phyloP scores from a whole-genome alignment of 2,113 vertebrate genomes.

The Eonycteris spelaea region DNA sequence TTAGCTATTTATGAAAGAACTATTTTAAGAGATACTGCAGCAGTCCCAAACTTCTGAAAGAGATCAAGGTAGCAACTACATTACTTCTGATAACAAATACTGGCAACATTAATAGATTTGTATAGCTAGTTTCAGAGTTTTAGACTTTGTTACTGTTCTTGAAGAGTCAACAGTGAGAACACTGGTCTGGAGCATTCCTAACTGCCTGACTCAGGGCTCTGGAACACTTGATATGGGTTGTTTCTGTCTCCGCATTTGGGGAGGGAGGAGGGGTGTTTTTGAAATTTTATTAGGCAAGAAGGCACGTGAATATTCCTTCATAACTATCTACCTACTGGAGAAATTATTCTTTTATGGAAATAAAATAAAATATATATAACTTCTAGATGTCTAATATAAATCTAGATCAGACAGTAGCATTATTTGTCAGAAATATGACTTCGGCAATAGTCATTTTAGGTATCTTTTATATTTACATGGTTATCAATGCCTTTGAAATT shows the following conservation, averaged over 20 bases:
- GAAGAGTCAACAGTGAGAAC: neutral
- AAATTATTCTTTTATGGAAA: neutral
- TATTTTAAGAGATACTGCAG: neutral
- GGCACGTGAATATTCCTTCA: neutral
- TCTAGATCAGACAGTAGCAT: neutral
- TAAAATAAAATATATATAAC: neutral
- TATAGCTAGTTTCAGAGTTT: neutral
- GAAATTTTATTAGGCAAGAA: neutral
- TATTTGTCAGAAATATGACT: neutral
- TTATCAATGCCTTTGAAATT: slow-evolving; percentile 23
- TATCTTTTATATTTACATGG: neutral
- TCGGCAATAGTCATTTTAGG: neutral
- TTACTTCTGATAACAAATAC: neutral
- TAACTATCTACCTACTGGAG: neutral
- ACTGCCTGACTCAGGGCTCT: neutral
- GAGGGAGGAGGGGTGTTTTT: neutral
- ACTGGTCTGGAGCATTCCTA: neutral
- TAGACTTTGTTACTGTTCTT: neutral
- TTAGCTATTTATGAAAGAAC: neutral
- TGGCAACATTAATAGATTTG: neutral
- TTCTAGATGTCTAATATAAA: slow-evolving; percentile 5
- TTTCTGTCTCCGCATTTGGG: neutral
- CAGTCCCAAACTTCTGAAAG: slow-evolving; percentile 17
- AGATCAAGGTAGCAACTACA: neutral
- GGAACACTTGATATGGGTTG: neutral